Percentiles rank a stretch among this genome's conserved stretches.
These are phyloP conservation scores for Cyanoliseus patagonus DNA, from an alignment of 2,113 vertebrate species.

Conservation along the genomic window DNA sequence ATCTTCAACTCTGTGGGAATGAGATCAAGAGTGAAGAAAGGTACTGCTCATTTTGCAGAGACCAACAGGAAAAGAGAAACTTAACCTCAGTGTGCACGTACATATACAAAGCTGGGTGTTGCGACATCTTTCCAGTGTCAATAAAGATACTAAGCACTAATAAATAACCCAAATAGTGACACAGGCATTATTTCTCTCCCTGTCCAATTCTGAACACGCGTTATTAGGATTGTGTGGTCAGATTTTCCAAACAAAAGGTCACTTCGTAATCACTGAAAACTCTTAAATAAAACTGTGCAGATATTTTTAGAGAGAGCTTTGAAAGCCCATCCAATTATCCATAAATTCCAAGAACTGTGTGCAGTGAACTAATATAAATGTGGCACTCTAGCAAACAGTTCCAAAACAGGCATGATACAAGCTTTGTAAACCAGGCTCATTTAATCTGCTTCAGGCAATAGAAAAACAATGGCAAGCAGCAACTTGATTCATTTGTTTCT, in stretches of 20 bases:
- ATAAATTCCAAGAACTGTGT: neutral
- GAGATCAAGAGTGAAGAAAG: neutral
- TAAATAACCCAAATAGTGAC: neutral
- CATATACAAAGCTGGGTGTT: neutral
- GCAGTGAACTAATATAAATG: neutral
- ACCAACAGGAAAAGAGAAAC: neutral
- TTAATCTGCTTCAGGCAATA: neutral
- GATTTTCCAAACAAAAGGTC: neutral
- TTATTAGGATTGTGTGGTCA: neutral
- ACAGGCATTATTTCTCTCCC: neutral
- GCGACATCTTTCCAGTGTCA: neutral
- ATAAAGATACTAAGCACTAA: neutral
- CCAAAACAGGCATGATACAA: neutral
- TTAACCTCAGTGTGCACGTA: neutral
- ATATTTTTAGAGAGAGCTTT: neutral
- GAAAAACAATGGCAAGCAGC: neutral
- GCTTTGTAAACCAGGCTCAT: neutral
- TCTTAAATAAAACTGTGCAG: neutral
- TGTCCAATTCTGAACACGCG: neutral
- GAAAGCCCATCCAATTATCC: neutral
- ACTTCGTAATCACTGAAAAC: neutral
- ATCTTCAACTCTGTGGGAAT: neutral
- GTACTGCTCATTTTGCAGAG: neutral
- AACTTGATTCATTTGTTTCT: slow-evolving; percentile 2
- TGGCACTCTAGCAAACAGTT: neutral